Percentiles rank a stretch among this genome's conserved stretches.
These are phyloP conservation scores for Acanthosoma haemorrhoidale DNA, from an alignment of 2,888 invertebrate species.

Conservation along the genomic window DNA sequence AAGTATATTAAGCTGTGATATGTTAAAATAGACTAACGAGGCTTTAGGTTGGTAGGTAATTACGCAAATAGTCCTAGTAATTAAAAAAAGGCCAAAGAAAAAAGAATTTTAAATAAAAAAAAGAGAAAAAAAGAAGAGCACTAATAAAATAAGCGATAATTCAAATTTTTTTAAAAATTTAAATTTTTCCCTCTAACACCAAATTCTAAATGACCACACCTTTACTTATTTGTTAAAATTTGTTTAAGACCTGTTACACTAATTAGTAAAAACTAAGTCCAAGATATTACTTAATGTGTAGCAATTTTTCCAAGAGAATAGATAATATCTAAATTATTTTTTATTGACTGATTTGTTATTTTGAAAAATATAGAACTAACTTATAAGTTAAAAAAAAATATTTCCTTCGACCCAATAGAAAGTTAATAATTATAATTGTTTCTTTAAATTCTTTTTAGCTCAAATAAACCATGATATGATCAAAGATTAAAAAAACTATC, in stretches of 20 bases:
- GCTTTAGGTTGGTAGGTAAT: not conserved
- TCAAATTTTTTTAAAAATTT: too few relatives aligned
- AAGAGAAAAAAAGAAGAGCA: not conserved
- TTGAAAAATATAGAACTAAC: too few relatives aligned
- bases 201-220: not conserved
- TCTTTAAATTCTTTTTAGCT: too few relatives aligned
- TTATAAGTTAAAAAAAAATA: too few relatives aligned
- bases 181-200: not conserved
- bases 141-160: not conserved
- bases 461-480: too few relatives aligned
- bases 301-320: conserved; percentile 1
- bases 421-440: too few relatives aligned
- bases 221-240: not conserved
- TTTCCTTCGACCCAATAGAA: too few relatives aligned
- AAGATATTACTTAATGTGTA: not conserved
- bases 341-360: too few relatives aligned
- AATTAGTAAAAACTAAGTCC: not conserved
- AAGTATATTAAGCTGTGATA: conserved; percentile 19
- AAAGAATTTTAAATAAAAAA: not conserved
- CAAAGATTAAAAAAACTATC: too few relatives aligned
- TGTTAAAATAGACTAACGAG: conserved; percentile 4
- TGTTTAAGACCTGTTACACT: not conserved
- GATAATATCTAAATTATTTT: not conserved
- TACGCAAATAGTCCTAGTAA: not conserved
- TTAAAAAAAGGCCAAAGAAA: not conserved